Base-by-base conservation (phyloP, 2,113 vertebrate species). In the Atractosteus spatula region DNA sequence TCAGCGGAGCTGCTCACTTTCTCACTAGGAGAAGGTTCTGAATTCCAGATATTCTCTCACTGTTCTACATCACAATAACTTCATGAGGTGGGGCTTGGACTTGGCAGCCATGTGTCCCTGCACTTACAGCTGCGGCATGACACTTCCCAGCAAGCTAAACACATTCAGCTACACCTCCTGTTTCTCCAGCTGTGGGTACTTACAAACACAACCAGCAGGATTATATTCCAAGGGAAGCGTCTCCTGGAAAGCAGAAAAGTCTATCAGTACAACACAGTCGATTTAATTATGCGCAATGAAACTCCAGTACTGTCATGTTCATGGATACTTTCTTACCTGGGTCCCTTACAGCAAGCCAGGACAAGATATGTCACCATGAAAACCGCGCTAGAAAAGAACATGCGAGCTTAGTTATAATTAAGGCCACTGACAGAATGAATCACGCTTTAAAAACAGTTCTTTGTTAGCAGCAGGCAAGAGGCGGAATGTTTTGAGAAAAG, bases 171-270 rank as follows among this genome's bases (percentile, higher is more conserved):
- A 29, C 29, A 29, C 29, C 29, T 29, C 29, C 29, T 29, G 29
- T 29, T 29, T 29, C 29, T 29, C 29, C 29, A 29, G 29, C 29
- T 29, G 29, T 2, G 41, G 41, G 68, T 83, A 95, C 97, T 97
- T 86, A 98, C 97, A 73, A 98, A 98, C 80, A 98, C 17, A 65
- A 80, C 81, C 78, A 99, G 88, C 76, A 99, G 86, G 71, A 98
- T 88, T 71, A 98, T 70, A 82, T 99, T 98, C 92, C 93, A 95
- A 10, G 97, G 97, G 77, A 95, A 97, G 29, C 92, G 93, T 84
- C 97, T 95, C 93, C 97, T 99, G 80, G 73, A 78, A 63, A n/a
- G 73, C 62, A 45, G 2, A 68, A 43, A 8, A 29, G 41, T 2
- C 59, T 70, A 70, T 8, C 14, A 13, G 3, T n/a, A 29, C n/a